Evolutionary conservation across 2,888 invertebrate genomes (phyloP), one percentile per base, ranked within the genome.

Genomic region (Campoplex capitator): DNA sequence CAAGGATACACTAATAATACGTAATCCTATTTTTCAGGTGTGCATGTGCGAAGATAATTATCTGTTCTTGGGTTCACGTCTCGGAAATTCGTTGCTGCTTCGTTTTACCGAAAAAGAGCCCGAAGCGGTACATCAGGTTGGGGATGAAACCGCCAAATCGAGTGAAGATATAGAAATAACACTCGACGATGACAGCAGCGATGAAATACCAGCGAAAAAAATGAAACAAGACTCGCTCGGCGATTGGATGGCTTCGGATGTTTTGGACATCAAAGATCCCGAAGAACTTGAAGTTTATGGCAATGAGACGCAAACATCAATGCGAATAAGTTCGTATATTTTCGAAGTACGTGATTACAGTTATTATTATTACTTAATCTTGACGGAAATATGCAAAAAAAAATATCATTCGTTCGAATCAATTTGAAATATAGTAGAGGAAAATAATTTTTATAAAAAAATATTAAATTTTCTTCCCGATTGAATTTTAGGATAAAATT

Each of bases 41-140:
- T 98, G 98, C 90, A 96, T 98, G n/a, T 98, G 98, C 94, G 98
- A 98, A 93, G 98, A 98, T 88, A 98, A 98, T 92, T 99, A 98
- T 93, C 95, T 99, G 7, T 99, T 99, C 94, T 96, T 99, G 85
- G 99, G 99, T 1, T 99, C 99, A 0, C 96, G 99, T 0, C 95
- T 99, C 23, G 99, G 99, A 0, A 99, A 99, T 94, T 99, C 99
- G 0, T 95, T 99, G 38, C 95, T 99, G 3, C 95, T 99, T 76
- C 96, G 98, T 86, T 99, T 98, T 92, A 97, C 97, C 28, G 98
- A 99, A 95, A 98, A 98, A 93, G 97, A 97, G 93, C 96, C 97
- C 76, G 96, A 96, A 75, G 97, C 96, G 93, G 95, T 97, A 32
- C 89, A 90, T 83, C 89, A 86, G 77, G 70, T 86, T 56, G 51